Evolutionary conservation across 2,888 invertebrate genomes (phyloP).

Genomic region (Melinaea marsaeus): DNA sequence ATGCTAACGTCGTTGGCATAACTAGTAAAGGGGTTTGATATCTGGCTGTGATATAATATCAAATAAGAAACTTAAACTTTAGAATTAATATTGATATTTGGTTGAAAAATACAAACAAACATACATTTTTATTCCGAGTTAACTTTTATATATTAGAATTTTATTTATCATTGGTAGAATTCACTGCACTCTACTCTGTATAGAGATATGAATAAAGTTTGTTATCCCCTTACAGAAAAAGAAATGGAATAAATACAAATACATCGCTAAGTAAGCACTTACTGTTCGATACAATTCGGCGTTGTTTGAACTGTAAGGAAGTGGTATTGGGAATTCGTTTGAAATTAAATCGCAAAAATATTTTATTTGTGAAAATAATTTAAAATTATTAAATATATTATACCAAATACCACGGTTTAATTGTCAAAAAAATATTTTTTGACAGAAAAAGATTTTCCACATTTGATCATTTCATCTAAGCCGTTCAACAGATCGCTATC

Average conservation of each 20-base stretch:
- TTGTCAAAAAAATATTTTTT: no score
- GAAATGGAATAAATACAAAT: not conserved
- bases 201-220: not conserved
- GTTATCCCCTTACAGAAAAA: not conserved
- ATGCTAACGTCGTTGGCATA: no score
- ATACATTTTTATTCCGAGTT: not conserved
- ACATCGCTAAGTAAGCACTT: not conserved
- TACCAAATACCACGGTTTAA: no score
- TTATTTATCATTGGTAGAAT: not conserved
- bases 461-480: no score
- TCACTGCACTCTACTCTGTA: not conserved
- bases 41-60: no score
- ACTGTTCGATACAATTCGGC: not conserved
- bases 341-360: not conserved
- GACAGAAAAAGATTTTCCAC: no score
- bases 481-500: no score
- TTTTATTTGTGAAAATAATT: not conserved
- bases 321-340: not conserved
- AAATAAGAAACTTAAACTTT: no score
- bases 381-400: not conserved
- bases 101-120: no score
- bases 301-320: constrained; percentile 2
- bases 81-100: no score
- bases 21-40: no score
- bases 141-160: not conserved